Conservation (phyloP, 2,113 vertebrate genomes). For the Nipponia nippon region DNA sequence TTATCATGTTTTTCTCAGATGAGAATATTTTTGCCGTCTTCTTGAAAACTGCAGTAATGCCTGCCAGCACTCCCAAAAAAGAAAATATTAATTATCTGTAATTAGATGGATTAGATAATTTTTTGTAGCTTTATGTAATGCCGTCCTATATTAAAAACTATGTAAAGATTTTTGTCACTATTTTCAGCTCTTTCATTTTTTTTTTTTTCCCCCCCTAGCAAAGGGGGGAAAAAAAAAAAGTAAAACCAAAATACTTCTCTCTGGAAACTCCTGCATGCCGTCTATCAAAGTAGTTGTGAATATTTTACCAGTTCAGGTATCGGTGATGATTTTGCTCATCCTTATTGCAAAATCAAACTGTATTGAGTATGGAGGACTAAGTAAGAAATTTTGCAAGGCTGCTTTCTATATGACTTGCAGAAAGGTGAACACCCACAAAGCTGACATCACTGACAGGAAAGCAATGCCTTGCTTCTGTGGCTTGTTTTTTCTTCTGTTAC, state of each 20-base stretch:
- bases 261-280: background rate
- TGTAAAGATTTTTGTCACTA: conserved; percentile 17
- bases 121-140: conserved; percentile 29
- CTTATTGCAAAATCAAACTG: background rate
- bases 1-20: background rate
- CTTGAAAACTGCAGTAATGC: conserved; percentile 9
- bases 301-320: background rate
- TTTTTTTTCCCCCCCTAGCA: too few relatives aligned
- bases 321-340: background rate
- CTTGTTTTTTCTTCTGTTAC: background rate
- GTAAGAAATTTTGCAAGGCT: background rate
- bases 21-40: conserved; percentile 19
- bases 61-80: conserved; percentile 7
- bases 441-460: background rate
- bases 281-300: background rate
- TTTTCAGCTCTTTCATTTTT: background rate
- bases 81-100: conserved; percentile 47
- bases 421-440: background rate
- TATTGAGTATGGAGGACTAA: background rate
- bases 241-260: background rate
- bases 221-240: accelerated
- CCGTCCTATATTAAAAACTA: background rate
- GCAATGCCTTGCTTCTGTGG: background rate
- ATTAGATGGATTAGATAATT: conserved; percentile 51
- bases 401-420: background rate